Evolutionary conservation across 2,113 vertebrate genomes (phyloP).

Genomic region (Rhabdornis inornatus): DNA sequence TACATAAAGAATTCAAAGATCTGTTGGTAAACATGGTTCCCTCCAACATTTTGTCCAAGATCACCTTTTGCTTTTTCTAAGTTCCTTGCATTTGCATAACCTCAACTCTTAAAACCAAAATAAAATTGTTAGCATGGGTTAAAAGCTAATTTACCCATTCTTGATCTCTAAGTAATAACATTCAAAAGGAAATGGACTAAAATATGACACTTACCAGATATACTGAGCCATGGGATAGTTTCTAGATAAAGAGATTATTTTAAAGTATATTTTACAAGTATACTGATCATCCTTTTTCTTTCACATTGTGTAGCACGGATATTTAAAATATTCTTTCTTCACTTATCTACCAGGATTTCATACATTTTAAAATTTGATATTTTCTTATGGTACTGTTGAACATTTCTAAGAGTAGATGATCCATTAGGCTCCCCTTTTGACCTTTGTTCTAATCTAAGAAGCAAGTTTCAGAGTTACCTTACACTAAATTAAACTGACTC

Average conservation of each 20-base stretch:
- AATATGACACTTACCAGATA: neutral
- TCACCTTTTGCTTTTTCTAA: neutral
- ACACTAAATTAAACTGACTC: neutral
- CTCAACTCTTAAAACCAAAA: neutral
- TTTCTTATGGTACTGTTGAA: neutral
- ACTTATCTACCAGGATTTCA: neutral
- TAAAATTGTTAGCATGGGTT: neutral
- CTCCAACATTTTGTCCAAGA: neutral
- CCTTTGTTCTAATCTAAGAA: neutral
- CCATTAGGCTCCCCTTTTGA: neutral
- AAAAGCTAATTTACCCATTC: neutral
- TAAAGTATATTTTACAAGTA: neutral
- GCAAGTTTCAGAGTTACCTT: neutral
- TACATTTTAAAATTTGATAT: neutral
- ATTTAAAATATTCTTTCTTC: neutral
- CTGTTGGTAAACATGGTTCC: neutral
- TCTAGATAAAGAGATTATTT: neutral
- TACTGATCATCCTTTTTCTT: neutral
- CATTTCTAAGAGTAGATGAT: neutral
- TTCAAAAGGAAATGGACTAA: neutral
- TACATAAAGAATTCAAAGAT: neutral
- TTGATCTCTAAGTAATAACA: neutral
- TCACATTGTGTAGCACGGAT: neutral
- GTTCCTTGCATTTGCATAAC: neutral
- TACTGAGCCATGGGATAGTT: neutral